phyloP scores from a whole-genome alignment of 2,888 invertebrate genomes.

The Lepidochrysops patricia region DNA sequence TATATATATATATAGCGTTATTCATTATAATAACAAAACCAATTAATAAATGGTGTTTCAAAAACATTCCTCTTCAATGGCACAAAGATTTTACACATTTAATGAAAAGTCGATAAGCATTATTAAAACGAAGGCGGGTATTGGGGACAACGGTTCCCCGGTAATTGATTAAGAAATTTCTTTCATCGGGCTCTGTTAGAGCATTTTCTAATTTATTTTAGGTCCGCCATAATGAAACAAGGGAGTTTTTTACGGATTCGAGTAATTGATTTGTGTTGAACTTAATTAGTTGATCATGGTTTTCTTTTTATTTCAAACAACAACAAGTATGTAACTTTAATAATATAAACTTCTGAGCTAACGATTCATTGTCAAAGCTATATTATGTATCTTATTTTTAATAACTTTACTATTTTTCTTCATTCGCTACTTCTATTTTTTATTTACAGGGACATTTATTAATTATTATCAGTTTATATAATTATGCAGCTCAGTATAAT shows the following conservation, averaged over 20 bases:
- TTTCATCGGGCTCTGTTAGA: not conserved
- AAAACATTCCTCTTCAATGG: not conserved
- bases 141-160: not conserved
- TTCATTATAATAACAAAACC: no score
- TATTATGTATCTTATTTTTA: no score
- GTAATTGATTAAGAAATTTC: slow-evolving; percentile 8
- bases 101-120: slow-evolving; percentile 8
- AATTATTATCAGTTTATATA: not conserved
- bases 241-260: not conserved
- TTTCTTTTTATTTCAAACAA: no score
- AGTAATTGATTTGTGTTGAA: not conserved
- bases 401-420: no score
- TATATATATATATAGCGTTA: no score
- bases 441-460: no score
- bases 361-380: no score
- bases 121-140: not conserved
- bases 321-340: no score
- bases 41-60: no score
- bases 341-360: no score
- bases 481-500: not conserved
- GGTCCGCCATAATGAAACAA: not conserved
- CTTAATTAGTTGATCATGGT: no score
- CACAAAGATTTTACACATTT: not conserved
- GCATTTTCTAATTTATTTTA: not conserved
- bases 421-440: no score